Conservation (phyloP, 2,888 invertebrate genomes). For the Apotomis betuletana region DNA sequence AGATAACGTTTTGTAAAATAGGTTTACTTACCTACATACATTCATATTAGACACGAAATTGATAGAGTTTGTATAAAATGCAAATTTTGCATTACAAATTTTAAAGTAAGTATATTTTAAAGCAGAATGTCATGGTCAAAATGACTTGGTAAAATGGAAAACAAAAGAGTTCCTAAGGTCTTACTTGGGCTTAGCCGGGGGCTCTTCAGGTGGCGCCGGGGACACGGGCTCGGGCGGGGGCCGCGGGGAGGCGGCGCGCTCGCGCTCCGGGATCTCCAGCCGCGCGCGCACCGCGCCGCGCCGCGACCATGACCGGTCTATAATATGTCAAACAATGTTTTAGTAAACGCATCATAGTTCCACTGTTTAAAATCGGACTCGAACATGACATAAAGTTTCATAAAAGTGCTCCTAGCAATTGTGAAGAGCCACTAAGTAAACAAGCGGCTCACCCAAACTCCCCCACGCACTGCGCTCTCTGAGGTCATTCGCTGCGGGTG, state of each 20-base stretch:
- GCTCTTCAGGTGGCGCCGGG: slow-evolving; percentile 45
- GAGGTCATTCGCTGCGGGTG: slow-evolving; percentile 87
- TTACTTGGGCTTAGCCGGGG: slow-evolving; percentile 71
- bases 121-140: too few relatives aligned
- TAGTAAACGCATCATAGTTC: background rate
- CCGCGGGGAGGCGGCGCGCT: slow-evolving; percentile 67
- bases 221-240: slow-evolving; percentile 48
- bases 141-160: too few relatives aligned
- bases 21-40: background rate
- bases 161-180: slow-evolving; percentile 25
- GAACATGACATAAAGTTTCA: too few relatives aligned
- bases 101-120: too few relatives aligned
- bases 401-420: too few relatives aligned
- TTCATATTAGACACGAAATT: too few relatives aligned
- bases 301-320: slow-evolving; percentile 95
- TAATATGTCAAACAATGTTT: background rate
- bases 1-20: background rate
- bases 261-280: slow-evolving; percentile 92
- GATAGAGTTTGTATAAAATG: too few relatives aligned
- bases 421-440: background rate
- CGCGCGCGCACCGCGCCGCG: slow-evolving; percentile 89
- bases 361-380: too few relatives aligned
- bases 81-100: too few relatives aligned
- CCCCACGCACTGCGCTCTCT: slow-evolving; percentile 93
- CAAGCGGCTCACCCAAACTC: slow-evolving; percentile 86